Base-by-base conservation (phyloP, 2,888 invertebrate species). In the Eupeodes latifasciatus region DNA sequence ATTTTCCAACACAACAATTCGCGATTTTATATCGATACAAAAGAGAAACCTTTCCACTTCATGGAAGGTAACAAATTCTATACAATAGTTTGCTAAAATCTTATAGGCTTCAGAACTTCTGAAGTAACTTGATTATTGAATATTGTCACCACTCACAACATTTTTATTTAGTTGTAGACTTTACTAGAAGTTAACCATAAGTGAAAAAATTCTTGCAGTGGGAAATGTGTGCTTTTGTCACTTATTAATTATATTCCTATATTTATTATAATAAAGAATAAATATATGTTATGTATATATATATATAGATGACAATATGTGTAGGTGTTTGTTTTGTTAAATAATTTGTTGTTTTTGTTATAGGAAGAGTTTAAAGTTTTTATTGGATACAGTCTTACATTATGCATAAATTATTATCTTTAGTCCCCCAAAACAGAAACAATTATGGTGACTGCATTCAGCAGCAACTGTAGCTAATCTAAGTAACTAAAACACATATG, bases 301-400 rank as follows among this genome's bases (percentile, higher is more conserved):
- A 44, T 47, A 40, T 10, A 84, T 40, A 53, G 53, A 78, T 55
- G 49, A 72, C 49, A 51, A 53, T 44, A 53, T 51, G 6, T 53
- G 16, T n/a, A 36, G 4, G 36, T 69, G 16, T 51, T 19, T 49
- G 27, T 49, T 74, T 27, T 27, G 27, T 27, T 61, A 34, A 34
- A 47, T 49, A 66, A 47, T 57, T 71, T 19, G 61, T 61, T 19
- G 66, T 44, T 12, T 14, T 80, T 55, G 27, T 75, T 11, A 27
- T 77, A 47, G 49, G 57, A 76, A 66, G 57, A 49, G 62, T 44
- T 67, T 61, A n/a, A 71, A 69, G 36, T 51, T 53, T 61, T 67
- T 66, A 74, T 61, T 64, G 76, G 61, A 77, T 84, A 84, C 87
- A 88, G 88, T 88, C 85, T 88, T 85, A 81, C 69, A 79, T 79